These are phyloP conservation scores for Lamprologus ornatipinnis DNA, from an alignment of 2,113 vertebrate species.

Conservation along the genomic window DNA sequence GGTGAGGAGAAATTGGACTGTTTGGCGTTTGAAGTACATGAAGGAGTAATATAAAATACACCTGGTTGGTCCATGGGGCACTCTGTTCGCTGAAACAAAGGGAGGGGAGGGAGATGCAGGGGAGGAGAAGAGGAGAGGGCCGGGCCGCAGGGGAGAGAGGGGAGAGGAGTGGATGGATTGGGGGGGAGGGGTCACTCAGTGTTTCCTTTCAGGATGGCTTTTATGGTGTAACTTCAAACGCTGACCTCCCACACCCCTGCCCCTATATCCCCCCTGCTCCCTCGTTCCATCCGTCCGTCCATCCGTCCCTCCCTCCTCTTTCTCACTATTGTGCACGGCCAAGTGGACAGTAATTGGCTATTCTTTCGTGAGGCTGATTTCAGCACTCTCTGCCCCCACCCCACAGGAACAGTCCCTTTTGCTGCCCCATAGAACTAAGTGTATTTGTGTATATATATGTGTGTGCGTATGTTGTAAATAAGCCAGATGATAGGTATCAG, in stretches of 20 bases:
- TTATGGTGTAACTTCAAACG: constrained; percentile 79
- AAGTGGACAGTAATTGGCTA: constrained; percentile 74
- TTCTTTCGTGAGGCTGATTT: constrained; percentile 68
- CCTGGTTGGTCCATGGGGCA: constrained; percentile 69
- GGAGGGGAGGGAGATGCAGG: constrained; percentile 18
- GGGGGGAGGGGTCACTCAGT: constrained; percentile 54
- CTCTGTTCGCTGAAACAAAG: constrained; percentile 53
- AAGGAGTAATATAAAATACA: constrained; percentile 78
- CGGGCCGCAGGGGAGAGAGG: constrained; percentile 18
- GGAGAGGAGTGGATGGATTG: neutral
- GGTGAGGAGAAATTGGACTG: constrained; percentile 40
- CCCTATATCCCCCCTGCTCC: constrained; percentile 13
- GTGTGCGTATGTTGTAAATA: constrained; percentile 36
- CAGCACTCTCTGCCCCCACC: constrained; percentile 10
- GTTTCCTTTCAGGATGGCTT: constrained; percentile 77
- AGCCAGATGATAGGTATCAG: constrained; percentile 51
- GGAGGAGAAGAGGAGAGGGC: constrained; percentile 13
- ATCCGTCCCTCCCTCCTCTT: constrained; percentile 38
- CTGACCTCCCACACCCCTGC: constrained; percentile 49
- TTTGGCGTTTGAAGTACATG: constrained; percentile 71
- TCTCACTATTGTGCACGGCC: constrained; percentile 65
- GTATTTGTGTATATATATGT: constrained; percentile 6
- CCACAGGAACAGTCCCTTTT: constrained; percentile 57
- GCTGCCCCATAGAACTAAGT: constrained; percentile 46
- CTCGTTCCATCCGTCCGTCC: constrained; percentile 44